Evolutionary conservation across 1,140 invertebrate genomes (phyloP), one percentile per base, ranked within the genome.

Genomic region (Hyphantria cunea): DNA sequence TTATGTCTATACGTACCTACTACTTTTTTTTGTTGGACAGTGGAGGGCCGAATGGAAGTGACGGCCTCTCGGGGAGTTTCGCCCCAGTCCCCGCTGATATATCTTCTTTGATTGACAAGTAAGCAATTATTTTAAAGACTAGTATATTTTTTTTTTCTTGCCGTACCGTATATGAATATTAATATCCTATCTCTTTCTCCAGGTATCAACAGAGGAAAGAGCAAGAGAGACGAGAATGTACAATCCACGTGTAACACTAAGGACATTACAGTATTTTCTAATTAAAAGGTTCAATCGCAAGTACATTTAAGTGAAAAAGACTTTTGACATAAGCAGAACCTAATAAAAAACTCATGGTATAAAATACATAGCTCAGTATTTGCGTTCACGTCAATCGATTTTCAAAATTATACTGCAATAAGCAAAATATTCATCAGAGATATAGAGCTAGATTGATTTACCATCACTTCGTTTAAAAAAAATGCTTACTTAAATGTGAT

Each of bases 121-220:
- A 68, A 83, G 84, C 77, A 14, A 60, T 25, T 3, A 25, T 25
- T 3, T 3, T 25, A 25, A 25, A 25, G 17, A 25, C 17, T 25
- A n/a, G n/a, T n/a, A n/a, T n/a, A n/a, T n/a, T n/a, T n/a, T n/a
- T n/a, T n/a, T n/a, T n/a, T n/a, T n/a, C n/a, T n/a, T n/a, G n/a
- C n/a, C n/a, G n/a, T n/a, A n/a, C n/a, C n/a, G n/a, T n/a, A n/a
- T n/a, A n/a, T n/a, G n/a, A n/a, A n/a, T n/a, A n/a, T 25, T 25
- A 25, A 50, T 44, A 33, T 34, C 11, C 0, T 44, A n/a, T n/a
- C 45, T 25, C 25, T 45, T 52, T 15, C 25, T 78, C 25, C 80
- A 91, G 90, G 72, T 91, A 91, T 61, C 87, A 91, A 68, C 89
- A 91, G 69, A 84, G 89, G 52, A 91, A 91, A 79, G 90, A 92